Conservation (phyloP, 2,888 invertebrate species). For the Disparrhopalites patrizii region DNA sequence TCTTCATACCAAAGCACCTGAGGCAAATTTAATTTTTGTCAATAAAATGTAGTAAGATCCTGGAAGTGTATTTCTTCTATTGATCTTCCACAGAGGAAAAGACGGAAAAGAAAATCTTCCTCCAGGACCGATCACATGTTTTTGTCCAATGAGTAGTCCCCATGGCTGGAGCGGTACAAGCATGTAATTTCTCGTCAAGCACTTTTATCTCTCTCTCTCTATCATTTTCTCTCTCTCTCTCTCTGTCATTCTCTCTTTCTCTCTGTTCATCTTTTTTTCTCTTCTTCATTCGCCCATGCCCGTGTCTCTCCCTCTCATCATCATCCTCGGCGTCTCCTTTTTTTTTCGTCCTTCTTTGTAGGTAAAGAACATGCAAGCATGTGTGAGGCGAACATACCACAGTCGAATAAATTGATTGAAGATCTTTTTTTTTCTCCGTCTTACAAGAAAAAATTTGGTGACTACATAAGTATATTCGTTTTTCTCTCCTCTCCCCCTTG, state of each 20-base stretch:
- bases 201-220: background rate
- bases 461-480: background rate
- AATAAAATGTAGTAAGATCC: conserved; percentile 22
- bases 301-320: too few species aligned
- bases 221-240: too few species aligned
- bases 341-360: background rate
- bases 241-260: background rate
- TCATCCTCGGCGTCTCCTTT: background rate
- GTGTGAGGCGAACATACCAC: too few species aligned
- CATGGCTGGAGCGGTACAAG: background rate
- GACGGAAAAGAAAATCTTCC: background rate
- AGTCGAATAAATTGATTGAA: conserved; percentile 5
- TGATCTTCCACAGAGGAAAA: conserved; percentile 9
- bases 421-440: background rate
- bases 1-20: conserved; percentile 13
- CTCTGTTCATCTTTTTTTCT: background rate
- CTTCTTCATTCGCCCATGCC: background rate
- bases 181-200: background rate
- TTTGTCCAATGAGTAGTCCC: conserved; percentile 8
- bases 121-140: conserved; percentile 5
- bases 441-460: background rate
- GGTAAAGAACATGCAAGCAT: too few species aligned
- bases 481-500: background rate
- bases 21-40: conserved; percentile 22
- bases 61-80: conserved; percentile 18